phyloP scores from a whole-genome alignment of 2,888 invertebrate species.

The Spodoptera exigua region DNA sequence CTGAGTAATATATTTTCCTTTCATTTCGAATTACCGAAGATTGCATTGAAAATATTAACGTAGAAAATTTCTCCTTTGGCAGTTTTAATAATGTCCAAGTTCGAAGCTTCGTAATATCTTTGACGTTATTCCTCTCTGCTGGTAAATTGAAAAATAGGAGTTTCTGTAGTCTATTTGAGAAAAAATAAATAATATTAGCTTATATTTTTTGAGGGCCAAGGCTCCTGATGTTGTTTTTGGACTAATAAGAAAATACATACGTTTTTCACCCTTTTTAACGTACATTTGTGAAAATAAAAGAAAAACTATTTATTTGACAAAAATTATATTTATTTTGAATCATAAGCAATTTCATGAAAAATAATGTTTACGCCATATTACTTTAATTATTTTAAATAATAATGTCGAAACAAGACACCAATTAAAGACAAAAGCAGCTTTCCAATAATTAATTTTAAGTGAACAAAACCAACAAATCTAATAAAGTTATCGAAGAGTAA shows the following conservation, averaged over 20 bases:
- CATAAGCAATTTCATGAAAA: too few relatives aligned
- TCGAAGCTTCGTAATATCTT: slow-evolving; percentile 44
- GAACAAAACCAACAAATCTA: slow-evolving; percentile 39
- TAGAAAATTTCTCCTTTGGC: slow-evolving; percentile 37
- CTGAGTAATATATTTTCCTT: slow-evolving; percentile 48
- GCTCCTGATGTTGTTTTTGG: too few relatives aligned
- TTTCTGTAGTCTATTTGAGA: not conserved
- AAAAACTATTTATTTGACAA: too few relatives aligned
- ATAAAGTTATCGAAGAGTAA: slow-evolving; percentile 35
- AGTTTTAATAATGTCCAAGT: slow-evolving; percentile 38
- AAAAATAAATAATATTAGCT: slow-evolving; percentile 1
- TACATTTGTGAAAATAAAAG: too few relatives aligned
- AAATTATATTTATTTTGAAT: too few relatives aligned
- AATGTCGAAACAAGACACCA: not conserved
- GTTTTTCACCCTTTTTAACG: too few relatives aligned
- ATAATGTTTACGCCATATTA: too few relatives aligned
- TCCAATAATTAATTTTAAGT: slow-evolving; percentile 10
- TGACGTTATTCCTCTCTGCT: slow-evolving; percentile 28
- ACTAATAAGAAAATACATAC: too few relatives aligned
- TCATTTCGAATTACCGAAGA: slow-evolving; percentile 34
- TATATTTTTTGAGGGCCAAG: too few relatives aligned
- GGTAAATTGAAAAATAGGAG: slow-evolving; percentile 7
- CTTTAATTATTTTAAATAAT: not conserved
- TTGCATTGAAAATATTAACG: slow-evolving; percentile 37
- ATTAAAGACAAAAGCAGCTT: not conserved